Percentiles rank a stretch among this genome's conserved stretches.
These are phyloP conservation scores for Eumaeus atala DNA, from an alignment of 1,140 invertebrate species.

Conservation along the genomic window DNA sequence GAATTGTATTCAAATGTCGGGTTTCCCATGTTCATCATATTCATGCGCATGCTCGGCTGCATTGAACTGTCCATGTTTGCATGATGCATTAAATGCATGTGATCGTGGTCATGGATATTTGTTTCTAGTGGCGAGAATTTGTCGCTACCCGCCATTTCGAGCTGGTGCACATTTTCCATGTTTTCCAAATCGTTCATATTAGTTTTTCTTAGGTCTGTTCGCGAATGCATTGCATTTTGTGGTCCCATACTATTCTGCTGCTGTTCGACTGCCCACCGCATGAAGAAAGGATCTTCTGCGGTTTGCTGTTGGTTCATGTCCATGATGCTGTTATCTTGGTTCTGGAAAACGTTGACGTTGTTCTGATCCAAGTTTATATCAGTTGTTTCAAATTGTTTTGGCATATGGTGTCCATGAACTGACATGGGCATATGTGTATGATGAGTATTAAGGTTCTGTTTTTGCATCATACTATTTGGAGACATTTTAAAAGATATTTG, in stretches of 20 bases:
- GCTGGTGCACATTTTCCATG: neutral
- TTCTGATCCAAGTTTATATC: constrained; percentile 5
- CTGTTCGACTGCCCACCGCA: constrained; percentile 10
- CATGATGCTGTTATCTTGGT: constrained; percentile 6
- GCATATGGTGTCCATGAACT: constrained; percentile 1
- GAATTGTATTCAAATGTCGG: constrained; percentile 23
- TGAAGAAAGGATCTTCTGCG: constrained; percentile 5
- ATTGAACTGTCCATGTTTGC: constrained; percentile 31
- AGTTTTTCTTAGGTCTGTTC: neutral
- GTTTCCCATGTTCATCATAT: constrained; percentile 31
- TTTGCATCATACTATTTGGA: constrained; percentile 1
- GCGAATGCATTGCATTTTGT: neutral
- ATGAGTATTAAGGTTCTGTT: neutral
- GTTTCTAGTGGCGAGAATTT: constrained; percentile 8
- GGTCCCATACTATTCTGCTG: neutral
- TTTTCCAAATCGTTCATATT: neutral
- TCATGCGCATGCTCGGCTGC: constrained; percentile 34
- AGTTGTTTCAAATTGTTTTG: neutral
- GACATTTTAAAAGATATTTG: constrained; percentile 3
- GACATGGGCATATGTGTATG: neutral
- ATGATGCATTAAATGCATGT: constrained; percentile 20
- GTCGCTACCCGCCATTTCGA: neutral
- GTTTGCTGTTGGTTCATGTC: constrained; percentile 8
- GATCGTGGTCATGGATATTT: constrained; percentile 13
- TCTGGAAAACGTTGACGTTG: constrained; percentile 5